These are phyloP conservation scores for Epinephelus malabaricus DNA, from an alignment of 2,797 vertebrate genomes.

Conservation along the genomic window DNA sequence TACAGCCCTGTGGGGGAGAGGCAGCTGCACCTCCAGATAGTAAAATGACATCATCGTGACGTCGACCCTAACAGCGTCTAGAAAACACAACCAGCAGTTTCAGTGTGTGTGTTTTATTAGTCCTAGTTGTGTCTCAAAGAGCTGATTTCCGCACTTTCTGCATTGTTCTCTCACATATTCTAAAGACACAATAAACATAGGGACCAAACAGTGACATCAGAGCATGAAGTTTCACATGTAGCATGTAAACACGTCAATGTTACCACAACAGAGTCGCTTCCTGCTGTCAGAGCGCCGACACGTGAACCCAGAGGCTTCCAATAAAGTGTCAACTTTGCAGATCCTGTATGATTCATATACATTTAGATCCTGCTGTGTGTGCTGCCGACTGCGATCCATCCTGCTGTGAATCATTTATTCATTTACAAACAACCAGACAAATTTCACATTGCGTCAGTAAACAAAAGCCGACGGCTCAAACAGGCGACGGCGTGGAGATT, in stretches of 20 bases:
- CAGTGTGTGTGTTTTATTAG: too few relatives aligned
- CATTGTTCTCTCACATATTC: neutral
- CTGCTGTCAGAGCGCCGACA: conserved; percentile 1
- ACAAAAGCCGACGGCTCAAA: neutral
- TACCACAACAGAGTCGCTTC: conserved; percentile 3
- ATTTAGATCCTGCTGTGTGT: conserved; percentile 19
- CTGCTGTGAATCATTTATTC: conserved; percentile 53
- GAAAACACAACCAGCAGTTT: too few relatives aligned
- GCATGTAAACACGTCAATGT: conserved; percentile 26
- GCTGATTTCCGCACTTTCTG: neutral
- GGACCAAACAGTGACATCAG: neutral
- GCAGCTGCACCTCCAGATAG: too few relatives aligned
- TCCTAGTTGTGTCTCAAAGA: neutral
- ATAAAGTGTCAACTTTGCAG: neutral
- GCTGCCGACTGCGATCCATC: conserved; percentile 10
- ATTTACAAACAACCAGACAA: conserved; percentile 9
- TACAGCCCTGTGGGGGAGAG: too few relatives aligned
- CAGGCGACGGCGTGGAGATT: neutral
- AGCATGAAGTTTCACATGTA: neutral
- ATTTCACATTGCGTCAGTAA: neutral
- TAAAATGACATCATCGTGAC: too few relatives aligned
- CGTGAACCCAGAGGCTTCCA: neutral
- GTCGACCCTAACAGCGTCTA: too few relatives aligned
- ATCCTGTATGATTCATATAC: neutral
- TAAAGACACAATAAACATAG: neutral